A percentile compares a stretch with the other conserved stretches of the same genome.
Conservation (phyloP, 1,140 invertebrate species). For the Galleria mellonella region DNA sequence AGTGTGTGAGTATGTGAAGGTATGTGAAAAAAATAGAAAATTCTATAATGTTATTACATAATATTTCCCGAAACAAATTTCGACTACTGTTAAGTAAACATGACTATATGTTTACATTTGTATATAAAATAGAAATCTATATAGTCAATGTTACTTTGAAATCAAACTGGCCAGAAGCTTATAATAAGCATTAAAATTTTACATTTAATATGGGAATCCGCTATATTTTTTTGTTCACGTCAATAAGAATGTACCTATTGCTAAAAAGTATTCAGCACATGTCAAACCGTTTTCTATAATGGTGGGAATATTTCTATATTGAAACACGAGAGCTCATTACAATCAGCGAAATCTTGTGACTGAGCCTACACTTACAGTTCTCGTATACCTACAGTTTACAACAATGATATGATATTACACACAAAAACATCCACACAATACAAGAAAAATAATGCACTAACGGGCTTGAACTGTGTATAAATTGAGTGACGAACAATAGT, state of each 20-base stretch:
- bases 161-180: too few relatives aligned
- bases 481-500: conserved; percentile 4
- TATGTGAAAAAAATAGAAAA: too few relatives aligned
- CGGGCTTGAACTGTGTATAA: neutral
- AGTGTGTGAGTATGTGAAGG: too few relatives aligned
- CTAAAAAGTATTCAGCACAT: conserved; percentile 4
- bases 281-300: conserved; percentile 16
- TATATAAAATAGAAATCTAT: too few relatives aligned
- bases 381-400: conserved; percentile 5
- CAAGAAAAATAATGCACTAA: conserved; percentile 8
- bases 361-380: neutral
- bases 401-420: conserved; percentile 18
- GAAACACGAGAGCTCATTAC: too few relatives aligned
- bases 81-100: too few relatives aligned
- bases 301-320: conserved; percentile 24
- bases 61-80: too few relatives aligned
- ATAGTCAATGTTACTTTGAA: too few relatives aligned
- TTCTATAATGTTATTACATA: too few relatives aligned
- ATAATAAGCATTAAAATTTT: too few relatives aligned
- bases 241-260: conserved; percentile 1
- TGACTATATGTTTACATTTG: too few relatives aligned
- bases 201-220: conserved; percentile 2
- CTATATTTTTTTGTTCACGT: conserved; percentile 4
- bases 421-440: conserved; percentile 16
- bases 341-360: conserved; percentile 34